Percentiles rank a stretch among this genome's conserved stretches.
Evolutionary conservation across 2,797 vertebrate genomes (phyloP).

Genomic region (Melanotaenia parkinsoni): DNA sequence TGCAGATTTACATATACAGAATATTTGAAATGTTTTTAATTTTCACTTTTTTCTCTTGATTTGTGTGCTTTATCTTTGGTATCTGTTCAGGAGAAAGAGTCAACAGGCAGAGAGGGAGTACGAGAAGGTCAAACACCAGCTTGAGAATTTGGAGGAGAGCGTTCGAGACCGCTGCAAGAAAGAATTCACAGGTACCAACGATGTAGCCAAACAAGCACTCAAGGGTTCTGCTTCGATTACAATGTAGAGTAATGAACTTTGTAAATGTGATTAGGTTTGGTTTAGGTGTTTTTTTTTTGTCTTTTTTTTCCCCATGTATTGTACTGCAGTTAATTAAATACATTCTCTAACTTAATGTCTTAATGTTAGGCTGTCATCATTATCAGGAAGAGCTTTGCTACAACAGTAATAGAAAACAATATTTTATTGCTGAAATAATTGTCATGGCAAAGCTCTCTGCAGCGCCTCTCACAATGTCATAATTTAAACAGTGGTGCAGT

Average conservation of each 20-base stretch:
- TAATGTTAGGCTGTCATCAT: constrained; percentile 51
- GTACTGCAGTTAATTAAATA: constrained; percentile 46
- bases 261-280: constrained; percentile 49
- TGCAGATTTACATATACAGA: neutral
- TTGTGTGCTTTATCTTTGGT: neutral
- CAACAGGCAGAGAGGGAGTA: constrained; percentile 97
- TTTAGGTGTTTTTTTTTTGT: constrained; percentile 13
- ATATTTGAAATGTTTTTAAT: neutral
- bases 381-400: constrained; percentile 41
- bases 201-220: constrained; percentile 11
- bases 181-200: constrained; percentile 92
- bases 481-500: constrained; percentile 88
- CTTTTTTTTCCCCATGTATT: neutral
- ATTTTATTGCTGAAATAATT: constrained; percentile 51
- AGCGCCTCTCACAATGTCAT: constrained; percentile 74
- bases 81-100: constrained; percentile 90
- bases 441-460: constrained; percentile 13
- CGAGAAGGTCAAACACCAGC: constrained; percentile 96
- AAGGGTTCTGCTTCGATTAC: constrained; percentile 36
- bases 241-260: constrained; percentile 52
- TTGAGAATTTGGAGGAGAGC: constrained; percentile 96
- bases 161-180: constrained; percentile 99
- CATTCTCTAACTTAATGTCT: constrained; percentile 27
- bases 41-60: neutral
- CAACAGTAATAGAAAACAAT: constrained; percentile 56